Evolutionary conservation across 2,797 vertebrate species (phyloP).

Genomic region (Gobionotothen gibberifrons): DNA sequence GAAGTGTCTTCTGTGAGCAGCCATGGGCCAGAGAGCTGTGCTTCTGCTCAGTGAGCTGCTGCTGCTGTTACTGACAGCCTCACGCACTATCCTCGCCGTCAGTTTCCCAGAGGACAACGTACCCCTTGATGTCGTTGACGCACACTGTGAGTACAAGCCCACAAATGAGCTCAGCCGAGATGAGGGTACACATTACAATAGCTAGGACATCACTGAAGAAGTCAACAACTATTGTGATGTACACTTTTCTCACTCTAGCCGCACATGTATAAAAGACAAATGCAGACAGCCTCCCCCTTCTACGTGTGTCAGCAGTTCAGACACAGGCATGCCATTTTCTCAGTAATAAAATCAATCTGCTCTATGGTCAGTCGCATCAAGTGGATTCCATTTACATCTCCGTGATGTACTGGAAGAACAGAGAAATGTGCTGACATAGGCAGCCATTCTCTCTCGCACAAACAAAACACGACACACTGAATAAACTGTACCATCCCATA

Average conservation of each 20-base stretch:
- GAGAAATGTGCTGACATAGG: slow-evolving; percentile 64
- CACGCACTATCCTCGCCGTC: slow-evolving; percentile 83
- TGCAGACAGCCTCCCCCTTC: neutral
- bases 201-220: slow-evolving; percentile 9
- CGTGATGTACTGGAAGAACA: slow-evolving; percentile 56
- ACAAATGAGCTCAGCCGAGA: slow-evolving; percentile 21
- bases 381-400: slow-evolving; percentile 63
- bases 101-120: slow-evolving; percentile 95
- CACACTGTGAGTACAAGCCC: slow-evolving; percentile 91
- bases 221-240: neutral
- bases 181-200: neutral
- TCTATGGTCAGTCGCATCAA: slow-evolving; percentile 55
- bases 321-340: slow-evolving; percentile 18
- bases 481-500: slow-evolving; percentile 11
- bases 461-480: slow-evolving; percentile 31
- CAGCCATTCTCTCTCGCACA: slow-evolving; percentile 29
- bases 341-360: slow-evolving; percentile 64
- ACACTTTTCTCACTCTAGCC: slow-evolving; percentile 1
- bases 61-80: slow-evolving; percentile 79
- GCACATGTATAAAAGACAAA: slow-evolving; percentile 30
- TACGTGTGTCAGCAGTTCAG: slow-evolving; percentile 52
- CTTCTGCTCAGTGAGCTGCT: slow-evolving; percentile 86
- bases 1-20: slow-evolving; percentile 81
- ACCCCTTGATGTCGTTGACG: slow-evolving; percentile 91
- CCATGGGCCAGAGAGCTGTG: slow-evolving; percentile 88